Evolutionary conservation across 2,797 vertebrate species (phyloP).

Genomic region (Syngnathus acus): DNA sequence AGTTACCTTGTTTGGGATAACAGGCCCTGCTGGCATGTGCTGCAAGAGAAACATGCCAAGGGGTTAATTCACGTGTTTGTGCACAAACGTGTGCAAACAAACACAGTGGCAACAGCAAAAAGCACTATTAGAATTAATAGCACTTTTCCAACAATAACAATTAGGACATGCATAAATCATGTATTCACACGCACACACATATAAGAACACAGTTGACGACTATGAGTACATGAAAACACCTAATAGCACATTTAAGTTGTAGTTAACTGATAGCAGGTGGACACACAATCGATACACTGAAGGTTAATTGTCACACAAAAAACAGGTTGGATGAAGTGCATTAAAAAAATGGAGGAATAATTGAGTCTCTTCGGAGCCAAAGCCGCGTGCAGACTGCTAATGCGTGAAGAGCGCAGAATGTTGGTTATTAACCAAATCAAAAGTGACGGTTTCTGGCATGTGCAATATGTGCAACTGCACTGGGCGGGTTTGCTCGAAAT

Average conservation of each 20-base stretch:
- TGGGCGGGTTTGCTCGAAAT: too few species aligned
- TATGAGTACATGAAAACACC: slow-evolving; percentile 27
- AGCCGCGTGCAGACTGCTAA: background rate
- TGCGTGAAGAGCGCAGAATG: background rate
- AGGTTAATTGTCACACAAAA: background rate
- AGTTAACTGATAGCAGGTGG: background rate
- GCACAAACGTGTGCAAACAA: slow-evolving; percentile 42
- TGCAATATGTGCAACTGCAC: too few species aligned
- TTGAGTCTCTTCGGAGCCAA: background rate
- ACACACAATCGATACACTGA: background rate
- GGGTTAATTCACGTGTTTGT: slow-evolving; percentile 68
- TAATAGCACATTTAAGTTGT: background rate
- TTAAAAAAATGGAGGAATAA: background rate
- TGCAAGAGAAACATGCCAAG: slow-evolving; percentile 73
- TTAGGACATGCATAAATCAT: slow-evolving; percentile 48
- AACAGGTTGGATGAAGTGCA: background rate
- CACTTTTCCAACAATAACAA: slow-evolving; percentile 45
- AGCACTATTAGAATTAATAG: slow-evolving; percentile 41
- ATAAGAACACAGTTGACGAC: slow-evolving; percentile 20
- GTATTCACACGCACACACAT: slow-evolving; percentile 42
- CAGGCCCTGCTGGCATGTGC: slow-evolving; percentile 71
- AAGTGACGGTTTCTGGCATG: background rate
- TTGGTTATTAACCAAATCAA: background rate
- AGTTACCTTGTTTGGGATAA: slow-evolving; percentile 78
- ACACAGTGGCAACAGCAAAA: slow-evolving; percentile 49